Evolutionary conservation across 2,888 invertebrate species (phyloP).

Genomic region (Caenorhabditis japonica): DNA sequence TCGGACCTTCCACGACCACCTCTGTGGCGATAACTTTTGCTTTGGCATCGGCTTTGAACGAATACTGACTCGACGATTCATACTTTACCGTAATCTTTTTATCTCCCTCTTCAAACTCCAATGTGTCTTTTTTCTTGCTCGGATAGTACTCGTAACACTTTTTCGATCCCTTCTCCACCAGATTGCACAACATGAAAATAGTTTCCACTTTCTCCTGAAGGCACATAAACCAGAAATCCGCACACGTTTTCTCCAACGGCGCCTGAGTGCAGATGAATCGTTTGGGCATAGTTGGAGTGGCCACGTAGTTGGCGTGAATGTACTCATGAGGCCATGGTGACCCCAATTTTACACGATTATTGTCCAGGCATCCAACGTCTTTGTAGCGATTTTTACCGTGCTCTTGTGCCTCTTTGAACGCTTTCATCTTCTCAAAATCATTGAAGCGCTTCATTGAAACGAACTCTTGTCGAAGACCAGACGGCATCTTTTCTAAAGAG

Average conservation of each 20-base stretch:
- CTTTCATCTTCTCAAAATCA: slow-evolving; percentile 48
- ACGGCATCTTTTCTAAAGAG: slow-evolving; percentile 37
- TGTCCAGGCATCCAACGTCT: slow-evolving; percentile 59
- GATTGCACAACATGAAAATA: slow-evolving; percentile 50
- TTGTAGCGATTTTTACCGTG: slow-evolving; percentile 45
- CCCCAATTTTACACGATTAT: slow-evolving; percentile 43
- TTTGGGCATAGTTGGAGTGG: slow-evolving; percentile 37
- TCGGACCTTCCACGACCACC: slow-evolving; percentile 34
- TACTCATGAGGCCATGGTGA: slow-evolving; percentile 48
- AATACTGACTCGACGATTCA: no score
- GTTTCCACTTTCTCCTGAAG: slow-evolving; percentile 36
- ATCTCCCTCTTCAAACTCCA: slow-evolving; percentile 1
- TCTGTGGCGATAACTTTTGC: slow-evolving; percentile 47
- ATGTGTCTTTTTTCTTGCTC: not conserved
- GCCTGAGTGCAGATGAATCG: slow-evolving; percentile 62
- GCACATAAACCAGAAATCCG: slow-evolving; percentile 58
- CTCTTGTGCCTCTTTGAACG: slow-evolving; percentile 39
- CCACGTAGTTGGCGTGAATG: slow-evolving; percentile 59
- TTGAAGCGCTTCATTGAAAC: slow-evolving; percentile 32
- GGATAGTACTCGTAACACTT: slow-evolving; percentile 5
- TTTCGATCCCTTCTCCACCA: slow-evolving; percentile 24
- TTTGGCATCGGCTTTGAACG: slow-evolving; percentile 6
- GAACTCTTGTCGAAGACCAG: slow-evolving; percentile 44
- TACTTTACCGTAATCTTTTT: not conserved
- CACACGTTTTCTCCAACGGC: slow-evolving; percentile 52